Percentiles rank a stretch among this genome's conserved stretches.
Conservation (phyloP, 2,797 vertebrate genomes). For the Galaxias olidus region DNA sequence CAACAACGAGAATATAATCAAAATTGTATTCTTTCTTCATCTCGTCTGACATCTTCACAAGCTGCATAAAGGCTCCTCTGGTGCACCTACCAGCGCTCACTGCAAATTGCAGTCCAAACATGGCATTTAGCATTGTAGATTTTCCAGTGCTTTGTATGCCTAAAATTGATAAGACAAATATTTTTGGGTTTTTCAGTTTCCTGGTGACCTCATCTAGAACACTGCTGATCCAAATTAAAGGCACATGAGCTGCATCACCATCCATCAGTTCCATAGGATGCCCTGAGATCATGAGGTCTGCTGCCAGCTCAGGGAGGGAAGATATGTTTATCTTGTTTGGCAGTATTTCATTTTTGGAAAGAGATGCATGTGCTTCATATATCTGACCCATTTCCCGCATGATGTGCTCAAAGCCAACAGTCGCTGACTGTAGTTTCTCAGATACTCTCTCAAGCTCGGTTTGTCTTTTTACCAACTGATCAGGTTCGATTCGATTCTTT, state of each 20-base stretch:
- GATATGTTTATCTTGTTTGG: conserved; percentile 16
- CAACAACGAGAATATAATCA: conserved; percentile 63
- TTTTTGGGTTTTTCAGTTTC: conserved; percentile 63
- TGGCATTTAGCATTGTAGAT: conserved; percentile 77
- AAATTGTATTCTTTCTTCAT: conserved; percentile 28
- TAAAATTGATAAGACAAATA: conserved; percentile 79
- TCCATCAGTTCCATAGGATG: conserved; percentile 78
- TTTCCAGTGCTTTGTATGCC: conserved; percentile 80
- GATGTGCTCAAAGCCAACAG: conserved; percentile 73
- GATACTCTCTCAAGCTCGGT: conserved; percentile 53
- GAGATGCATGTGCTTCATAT: conserved; percentile 65
- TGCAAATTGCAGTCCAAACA: conserved; percentile 79
- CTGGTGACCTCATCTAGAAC: conserved; percentile 70
- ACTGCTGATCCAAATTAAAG: conserved; percentile 70
- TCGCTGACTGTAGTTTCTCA: conserved; percentile 48
- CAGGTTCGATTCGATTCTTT: conserved; percentile 26
- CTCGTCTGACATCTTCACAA: conserved; percentile 65
- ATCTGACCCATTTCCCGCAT: conserved; percentile 75
- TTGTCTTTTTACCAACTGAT: background rate
- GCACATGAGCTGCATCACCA: conserved; percentile 74
- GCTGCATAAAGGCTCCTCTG: conserved; percentile 81
- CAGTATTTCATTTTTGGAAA: background rate
- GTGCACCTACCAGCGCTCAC: conserved; percentile 77
- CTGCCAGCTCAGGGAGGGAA: conserved; percentile 66
- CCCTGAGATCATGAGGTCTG: conserved; percentile 71